Base-by-base conservation (phyloP, 2,797 vertebrate genomes). In the Rhabdophis nuchalis region DNA sequence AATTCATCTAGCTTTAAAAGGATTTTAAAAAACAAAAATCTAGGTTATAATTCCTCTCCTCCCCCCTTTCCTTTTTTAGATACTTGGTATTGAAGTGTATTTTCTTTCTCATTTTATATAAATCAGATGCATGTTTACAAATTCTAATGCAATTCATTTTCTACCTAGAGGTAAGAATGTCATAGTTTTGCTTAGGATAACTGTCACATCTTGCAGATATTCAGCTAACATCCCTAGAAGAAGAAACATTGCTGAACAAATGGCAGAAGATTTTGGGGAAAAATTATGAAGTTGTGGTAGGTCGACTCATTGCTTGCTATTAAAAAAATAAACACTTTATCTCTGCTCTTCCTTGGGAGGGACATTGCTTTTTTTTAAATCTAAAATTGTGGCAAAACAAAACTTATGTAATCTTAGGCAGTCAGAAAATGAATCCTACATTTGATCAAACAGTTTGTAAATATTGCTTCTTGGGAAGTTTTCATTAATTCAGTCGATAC, bases 201-300 rank as follows among this genome's bases (percentile, higher is more conserved):
- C 10, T 77, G 56, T 20, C 61, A 7, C 87, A 86, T 93, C 1
- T 96, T 97, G 93, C 92, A 98, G 97, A 95, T 87, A 96, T 95
- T 92, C 97, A 96, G 12, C 92, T 96, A 57, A 91, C 94, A 88
- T 61, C 92, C 87, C 50, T 93, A 52, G 96, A 97, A 94, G 99
- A 99, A 94, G 97, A 93, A 91, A n/a, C 61, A 72, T 92, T 98
- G 1, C 96, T 97, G 96, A 97, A 96, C 93, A 99, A 99, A 94
- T 99, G 99, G 99, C 98, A 98, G 96, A 97, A 96, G 88, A 97
- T 98, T 96, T 98, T 99, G 94, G 98, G 99, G 29, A 96, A 97
- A 1, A 98, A 98, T 96, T 98, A 98, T 93, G 98, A 99, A 97
- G 98, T 99, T 93, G 97, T 99, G 92, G 99, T 99, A 97, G 94